Percentiles rank a stretch among this genome's conserved stretches.
Evolutionary conservation across 1,140 invertebrate species (phyloP).

Genomic region (Branchinecta lynchi): DNA sequence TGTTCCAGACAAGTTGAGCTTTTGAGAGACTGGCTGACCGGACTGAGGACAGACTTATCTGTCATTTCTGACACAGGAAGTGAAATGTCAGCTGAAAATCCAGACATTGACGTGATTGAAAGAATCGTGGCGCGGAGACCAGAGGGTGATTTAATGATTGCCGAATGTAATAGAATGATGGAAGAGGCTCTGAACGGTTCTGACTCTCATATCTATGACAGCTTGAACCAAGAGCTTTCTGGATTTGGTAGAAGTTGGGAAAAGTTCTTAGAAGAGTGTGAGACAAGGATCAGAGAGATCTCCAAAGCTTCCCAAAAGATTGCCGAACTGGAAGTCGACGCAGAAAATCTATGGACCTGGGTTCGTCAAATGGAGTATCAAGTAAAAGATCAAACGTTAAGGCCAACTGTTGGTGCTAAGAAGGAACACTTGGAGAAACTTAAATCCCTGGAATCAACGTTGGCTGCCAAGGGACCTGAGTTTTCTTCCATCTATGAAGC

Average conservation of each 20-base stretch:
- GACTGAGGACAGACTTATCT: conserved; percentile 49
- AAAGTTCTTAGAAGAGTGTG: conserved; percentile 53
- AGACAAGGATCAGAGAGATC: conserved; percentile 48
- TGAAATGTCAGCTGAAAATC: conserved; percentile 55
- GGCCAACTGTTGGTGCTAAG: conserved; percentile 67
- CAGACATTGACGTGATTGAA: conserved; percentile 52
- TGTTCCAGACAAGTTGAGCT: conserved; percentile 59
- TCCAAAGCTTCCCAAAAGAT: conserved; percentile 58
- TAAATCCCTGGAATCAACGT: conserved; percentile 52
- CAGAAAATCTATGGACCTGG: conserved; percentile 52
- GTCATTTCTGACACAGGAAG: conserved; percentile 45
- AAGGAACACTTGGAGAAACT: conserved; percentile 60
- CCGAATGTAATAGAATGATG: conserved; percentile 51
- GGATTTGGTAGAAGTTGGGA: conserved; percentile 54
- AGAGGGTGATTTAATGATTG: conserved; percentile 53
- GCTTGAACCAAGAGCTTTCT: conserved; percentile 55
- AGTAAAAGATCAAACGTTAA: conserved; percentile 75
- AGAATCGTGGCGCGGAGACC: conserved; percentile 52
- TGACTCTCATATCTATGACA: conserved; percentile 54
- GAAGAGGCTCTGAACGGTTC: conserved; percentile 60
- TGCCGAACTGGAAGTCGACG: conserved; percentile 36
- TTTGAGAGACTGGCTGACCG: conserved; percentile 52
- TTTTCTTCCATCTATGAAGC: conserved; percentile 52
- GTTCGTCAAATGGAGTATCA: conserved; percentile 62
- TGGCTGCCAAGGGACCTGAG: conserved; percentile 48